Conservation (phyloP, 1,140 invertebrate species). For the Caenorhabditis brenneri region DNA sequence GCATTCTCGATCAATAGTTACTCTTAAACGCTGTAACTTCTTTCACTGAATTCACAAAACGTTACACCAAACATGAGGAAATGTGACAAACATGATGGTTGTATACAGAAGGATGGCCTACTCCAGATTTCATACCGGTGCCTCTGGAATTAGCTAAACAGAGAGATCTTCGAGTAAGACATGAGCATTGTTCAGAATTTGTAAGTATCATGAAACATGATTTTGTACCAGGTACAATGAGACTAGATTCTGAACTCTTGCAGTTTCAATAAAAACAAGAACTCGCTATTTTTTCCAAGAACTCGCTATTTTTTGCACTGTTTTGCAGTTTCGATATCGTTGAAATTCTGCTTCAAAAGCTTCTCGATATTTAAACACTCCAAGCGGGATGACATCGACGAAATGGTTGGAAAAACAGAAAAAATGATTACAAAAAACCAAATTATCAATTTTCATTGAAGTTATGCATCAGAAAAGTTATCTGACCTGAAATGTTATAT, state of each 20-base stretch:
- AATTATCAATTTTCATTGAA: too few relatives aligned
- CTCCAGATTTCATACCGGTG: slow-evolving; percentile 70
- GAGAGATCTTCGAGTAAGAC: too few relatives aligned
- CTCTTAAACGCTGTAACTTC: too few relatives aligned
- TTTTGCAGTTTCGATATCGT: slow-evolving; percentile 63
- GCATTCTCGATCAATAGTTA: too few relatives aligned
- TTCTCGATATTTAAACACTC: slow-evolving; percentile 65
- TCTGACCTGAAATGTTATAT: background rate
- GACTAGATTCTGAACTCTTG: slow-evolving; percentile 63
- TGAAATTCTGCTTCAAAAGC: slow-evolving; percentile 67
- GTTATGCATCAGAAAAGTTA: background rate
- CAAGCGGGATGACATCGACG: slow-evolving; percentile 59
- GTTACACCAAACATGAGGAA: slow-evolving; percentile 57
- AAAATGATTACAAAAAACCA: too few relatives aligned
- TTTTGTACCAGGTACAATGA: slow-evolving; percentile 71
- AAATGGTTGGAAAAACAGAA: slow-evolving; percentile 47
- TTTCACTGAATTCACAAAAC: background rate
- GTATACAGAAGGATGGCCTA: slow-evolving; percentile 71
- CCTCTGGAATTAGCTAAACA: slow-evolving; percentile 68
- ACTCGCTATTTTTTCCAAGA: too few relatives aligned
- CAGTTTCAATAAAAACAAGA: slow-evolving; percentile 63
- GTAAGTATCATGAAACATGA: too few relatives aligned
- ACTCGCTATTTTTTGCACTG: slow-evolving; percentile 69
- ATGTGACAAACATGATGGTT: slow-evolving; percentile 70
- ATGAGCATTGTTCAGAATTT: too few relatives aligned